Evolutionary conservation across 2,888 invertebrate species (phyloP), one percentile per base, ranked within the genome.

Genomic region (Athalia rosae): DNA sequence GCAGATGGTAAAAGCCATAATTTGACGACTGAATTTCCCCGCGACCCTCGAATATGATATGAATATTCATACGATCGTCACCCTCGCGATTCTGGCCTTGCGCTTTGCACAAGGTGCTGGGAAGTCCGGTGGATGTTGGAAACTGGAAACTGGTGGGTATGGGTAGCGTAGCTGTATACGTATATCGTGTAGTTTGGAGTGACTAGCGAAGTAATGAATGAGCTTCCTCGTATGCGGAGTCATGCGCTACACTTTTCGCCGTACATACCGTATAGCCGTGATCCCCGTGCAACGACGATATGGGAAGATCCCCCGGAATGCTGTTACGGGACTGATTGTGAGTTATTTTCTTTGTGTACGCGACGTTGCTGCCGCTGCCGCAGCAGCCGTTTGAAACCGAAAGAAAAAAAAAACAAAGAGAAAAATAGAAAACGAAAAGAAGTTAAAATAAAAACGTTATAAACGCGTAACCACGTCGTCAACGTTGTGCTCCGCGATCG

Each of bases 201-300:
- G 76, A 82, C 85, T 84, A 28, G 28, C 83, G 81, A 84, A 85
- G 83, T 87, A 87, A 87, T 87, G 85, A 86, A 87, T 86, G 83
- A 83, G 83, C 83, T 82, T 81, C 78, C 77, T 78, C 80, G 83
- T 82, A 83, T 83, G 84, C 81, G 64, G 80, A 78, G 79, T 78
- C 83, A 83, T 77, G 79, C 74, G 79, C 76, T 73, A 73, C 11
- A 41, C 41, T 67, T 78, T 45, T 9, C 9, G 48, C 45, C 11
- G 7, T 48, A 45, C 9, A 8, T 9, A 43, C 3, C 11, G n/a
- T n/a, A 9, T n/a, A 3, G 61, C 8, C n/a, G n/a, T n/a, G 28
- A 3, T 11, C 61, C n/a, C 8, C 13, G 28, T 61, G 8, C n/a
- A n/a, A 61, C 61, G 8, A 11, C 9, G 61, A n/a, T 11, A 53